phyloP scores from a whole-genome alignment of 2,797 vertebrate species.

The Bovichtus variegatus region DNA sequence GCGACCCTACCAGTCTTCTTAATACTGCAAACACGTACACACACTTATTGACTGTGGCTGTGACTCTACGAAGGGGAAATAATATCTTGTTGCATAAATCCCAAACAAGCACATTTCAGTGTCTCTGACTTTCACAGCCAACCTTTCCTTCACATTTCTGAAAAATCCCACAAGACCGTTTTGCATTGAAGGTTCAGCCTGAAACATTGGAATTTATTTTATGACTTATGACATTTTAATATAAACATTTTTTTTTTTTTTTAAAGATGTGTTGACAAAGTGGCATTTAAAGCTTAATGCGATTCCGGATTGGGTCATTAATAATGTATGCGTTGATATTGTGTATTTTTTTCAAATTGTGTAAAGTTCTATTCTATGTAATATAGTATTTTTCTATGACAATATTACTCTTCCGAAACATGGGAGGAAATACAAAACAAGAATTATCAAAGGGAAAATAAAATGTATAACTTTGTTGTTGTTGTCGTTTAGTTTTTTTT shows the following conservation, averaged over 20 bases:
- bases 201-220: background rate
- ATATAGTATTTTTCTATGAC: slow-evolving; percentile 94
- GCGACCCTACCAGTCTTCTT: background rate
- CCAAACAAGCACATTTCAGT: background rate
- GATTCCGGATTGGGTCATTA: slow-evolving; percentile 62
- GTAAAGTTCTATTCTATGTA: slow-evolving; percentile 96
- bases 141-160: background rate
- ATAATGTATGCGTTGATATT: slow-evolving; percentile 82
- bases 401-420: slow-evolving; percentile 85
- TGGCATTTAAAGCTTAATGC: background rate
- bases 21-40: background rate
- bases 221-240: background rate
- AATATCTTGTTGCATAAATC: background rate
- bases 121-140: no score
- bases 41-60: background rate
- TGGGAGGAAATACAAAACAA: slow-evolving; percentile 84
- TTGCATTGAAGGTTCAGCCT: no score
- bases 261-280: slow-evolving; percentile 1
- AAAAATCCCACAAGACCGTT: background rate
- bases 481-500: no score
- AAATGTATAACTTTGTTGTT: slow-evolving; percentile 83
- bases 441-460: slow-evolving; percentile 63
- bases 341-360: slow-evolving; percentile 94
- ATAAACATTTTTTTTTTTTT: background rate
- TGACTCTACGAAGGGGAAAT: background rate